Percentiles rank a stretch among this genome's conserved stretches.
Evolutionary conservation across 2,888 invertebrate species (phyloP).

Genomic region (Hofmannophila pseudospretella): DNA sequence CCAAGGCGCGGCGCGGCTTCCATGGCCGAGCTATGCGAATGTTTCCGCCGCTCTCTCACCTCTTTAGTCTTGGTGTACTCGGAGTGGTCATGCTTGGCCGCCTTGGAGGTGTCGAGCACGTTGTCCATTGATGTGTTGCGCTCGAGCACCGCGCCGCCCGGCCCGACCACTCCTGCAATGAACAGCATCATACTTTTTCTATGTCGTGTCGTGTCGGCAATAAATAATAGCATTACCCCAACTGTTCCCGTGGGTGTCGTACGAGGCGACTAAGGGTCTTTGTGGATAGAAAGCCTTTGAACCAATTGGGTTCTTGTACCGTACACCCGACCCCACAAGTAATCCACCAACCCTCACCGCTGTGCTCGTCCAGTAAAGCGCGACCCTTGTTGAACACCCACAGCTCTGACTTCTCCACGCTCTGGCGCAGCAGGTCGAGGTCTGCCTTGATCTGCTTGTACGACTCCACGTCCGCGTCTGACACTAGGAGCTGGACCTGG

Average conservation of each 20-base stretch:
- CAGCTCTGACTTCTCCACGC: constrained; percentile 98
- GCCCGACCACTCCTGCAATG: constrained; percentile 50
- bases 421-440: constrained; percentile 93
- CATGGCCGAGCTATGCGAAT: too few species aligned
- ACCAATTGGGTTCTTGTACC: too few species aligned
- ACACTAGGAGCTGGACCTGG: constrained; percentile 97
- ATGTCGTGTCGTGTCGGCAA: too few species aligned
- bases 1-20: too few species aligned
- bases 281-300: too few species aligned
- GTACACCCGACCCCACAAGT: neutral
- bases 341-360: constrained; percentile 27
- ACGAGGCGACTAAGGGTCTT: too few species aligned
- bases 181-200: too few species aligned
- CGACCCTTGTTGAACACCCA: constrained; percentile 94
- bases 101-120: constrained; percentile 60
- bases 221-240: too few species aligned
- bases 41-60: too few species aligned
- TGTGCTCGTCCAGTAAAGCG: constrained; percentile 56
- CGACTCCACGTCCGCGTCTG: constrained; percentile 97
- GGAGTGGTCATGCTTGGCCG: constrained; percentile 59
- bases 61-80: constrained; percentile 71
- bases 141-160: constrained; percentile 61
- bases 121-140: constrained; percentile 66
- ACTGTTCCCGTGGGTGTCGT: too few species aligned
- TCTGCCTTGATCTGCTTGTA: constrained; percentile 99